Evolutionary conservation across 2,113 vertebrate genomes (phyloP).

Genomic region (human (Homo sapiens)): GRCh38 chr20:58603001-58603500

Average conservation of each 20-base stretch:
- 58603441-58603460: neutral
- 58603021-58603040: neutral
- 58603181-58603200: neutral
- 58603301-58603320: neutral
- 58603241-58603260: neutral
- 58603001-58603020: slow-evolving; percentile 2
- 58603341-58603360: accelerated
- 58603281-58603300: neutral
- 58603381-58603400: neutral
- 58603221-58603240: neutral
- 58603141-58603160: too few relatives aligned
- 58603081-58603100: neutral
- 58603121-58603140: neutral
- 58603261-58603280: neutral
- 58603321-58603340: neutral
- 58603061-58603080: neutral
- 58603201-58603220: neutral
- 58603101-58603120: neutral
- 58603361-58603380: neutral
- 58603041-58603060: neutral
- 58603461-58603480: too few relatives aligned
- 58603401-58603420: too few relatives aligned
- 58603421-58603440: neutral
- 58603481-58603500: neutral
- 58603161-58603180: neutral